These are phyloP conservation scores for Globia sparganii DNA, from an alignment of 2,888 invertebrate species.

Conservation along the genomic window DNA sequence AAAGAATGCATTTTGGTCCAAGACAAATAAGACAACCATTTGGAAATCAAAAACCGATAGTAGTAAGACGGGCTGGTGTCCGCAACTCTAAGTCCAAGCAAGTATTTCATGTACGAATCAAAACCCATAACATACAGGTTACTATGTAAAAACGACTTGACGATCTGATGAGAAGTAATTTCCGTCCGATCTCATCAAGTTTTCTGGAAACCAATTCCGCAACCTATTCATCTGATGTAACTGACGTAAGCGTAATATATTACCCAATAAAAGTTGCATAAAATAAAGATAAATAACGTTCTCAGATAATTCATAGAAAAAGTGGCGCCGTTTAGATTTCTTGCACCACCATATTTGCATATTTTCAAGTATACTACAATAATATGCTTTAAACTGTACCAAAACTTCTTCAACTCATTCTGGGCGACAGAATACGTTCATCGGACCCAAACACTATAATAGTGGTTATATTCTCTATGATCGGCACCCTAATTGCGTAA, in stretches of 20 bases:
- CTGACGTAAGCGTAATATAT: background rate
- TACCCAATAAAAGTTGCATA: slow-evolving; percentile 13
- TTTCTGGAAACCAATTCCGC: slow-evolving; percentile 1
- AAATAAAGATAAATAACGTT: slow-evolving; percentile 9
- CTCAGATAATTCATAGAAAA: slow-evolving; percentile 9
- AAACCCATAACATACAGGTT: background rate
- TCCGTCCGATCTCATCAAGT: background rate
- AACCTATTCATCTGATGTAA: slow-evolving; percentile 5
- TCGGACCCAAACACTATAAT: too few relatives aligned
- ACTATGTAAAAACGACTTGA: background rate
- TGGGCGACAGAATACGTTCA: background rate
- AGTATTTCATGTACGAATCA: background rate
- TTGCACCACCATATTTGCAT: background rate
- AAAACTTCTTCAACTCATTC: background rate
- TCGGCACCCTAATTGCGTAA: too few relatives aligned
- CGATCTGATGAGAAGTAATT: background rate
- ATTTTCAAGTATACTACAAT: background rate
- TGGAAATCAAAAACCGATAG: background rate
- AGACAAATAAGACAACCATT: background rate
- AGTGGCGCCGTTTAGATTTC: background rate
- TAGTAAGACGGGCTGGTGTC: too few relatives aligned
- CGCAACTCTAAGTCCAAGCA: too few relatives aligned
- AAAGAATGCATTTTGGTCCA: background rate
- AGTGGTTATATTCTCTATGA: too few relatives aligned
- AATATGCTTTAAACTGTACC: background rate